Evolutionary conservation across 92 coral and sea anemone species (phyloP).

Genomic region (Diadumene lineata): DNA sequence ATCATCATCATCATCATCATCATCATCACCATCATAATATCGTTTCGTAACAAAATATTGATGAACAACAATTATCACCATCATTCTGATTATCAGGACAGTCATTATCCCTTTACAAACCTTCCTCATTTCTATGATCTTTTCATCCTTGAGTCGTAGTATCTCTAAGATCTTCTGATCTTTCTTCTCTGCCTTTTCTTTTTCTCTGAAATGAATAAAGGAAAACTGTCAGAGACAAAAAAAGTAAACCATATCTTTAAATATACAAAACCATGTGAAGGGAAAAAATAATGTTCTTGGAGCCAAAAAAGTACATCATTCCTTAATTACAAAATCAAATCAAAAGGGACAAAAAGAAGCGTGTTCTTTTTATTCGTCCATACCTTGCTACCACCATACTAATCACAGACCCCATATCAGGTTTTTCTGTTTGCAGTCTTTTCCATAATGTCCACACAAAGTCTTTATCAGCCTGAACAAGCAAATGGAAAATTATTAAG

Average conservation of each 20-base stretch:
- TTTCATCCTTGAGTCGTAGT: conserved; percentile 84
- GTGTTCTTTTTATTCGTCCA: background rate
- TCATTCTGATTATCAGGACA: too few species aligned
- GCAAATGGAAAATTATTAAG: too few species aligned
- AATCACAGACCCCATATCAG: conserved; percentile 87
- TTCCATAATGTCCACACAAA: conserved; percentile 99
- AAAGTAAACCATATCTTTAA: too few species aligned
- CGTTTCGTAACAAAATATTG: background rate
- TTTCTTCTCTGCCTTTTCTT: conserved; percentile 84
- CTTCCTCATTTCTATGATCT: conserved; percentile 76
- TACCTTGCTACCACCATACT: conserved; percentile 90
- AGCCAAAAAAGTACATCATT: too few species aligned
- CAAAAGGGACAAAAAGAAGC: too few species aligned
- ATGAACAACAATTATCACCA: background rate
- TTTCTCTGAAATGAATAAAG: too few species aligned
- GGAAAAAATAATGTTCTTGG: too few species aligned
- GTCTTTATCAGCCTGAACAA: conserved; percentile 84
- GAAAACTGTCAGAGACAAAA: too few species aligned
- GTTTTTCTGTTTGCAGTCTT: conserved; percentile 83
- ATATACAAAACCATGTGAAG: too few species aligned
- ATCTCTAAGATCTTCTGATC: conserved; percentile 87
- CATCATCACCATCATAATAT: background rate
- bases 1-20: background rate
- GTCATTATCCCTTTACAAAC: conserved; percentile 37
- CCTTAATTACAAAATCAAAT: too few species aligned